These are phyloP conservation scores for Petroica traversi DNA, from an alignment of 2,113 vertebrate species.

Conservation along the genomic window DNA sequence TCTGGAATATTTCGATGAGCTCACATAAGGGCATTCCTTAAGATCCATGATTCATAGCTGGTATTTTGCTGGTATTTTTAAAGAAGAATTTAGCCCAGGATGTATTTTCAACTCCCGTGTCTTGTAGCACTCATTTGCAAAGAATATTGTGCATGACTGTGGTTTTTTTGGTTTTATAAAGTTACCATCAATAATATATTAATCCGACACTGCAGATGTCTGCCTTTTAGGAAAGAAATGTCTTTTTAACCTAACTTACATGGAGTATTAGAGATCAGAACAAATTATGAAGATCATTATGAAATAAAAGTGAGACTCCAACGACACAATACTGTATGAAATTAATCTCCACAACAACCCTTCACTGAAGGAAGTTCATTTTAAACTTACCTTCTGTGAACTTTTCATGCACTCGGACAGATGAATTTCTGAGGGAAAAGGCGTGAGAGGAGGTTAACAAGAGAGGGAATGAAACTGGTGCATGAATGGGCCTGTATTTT, in stretches of 20 bases:
- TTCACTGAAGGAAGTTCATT: neutral
- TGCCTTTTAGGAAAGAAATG: neutral
- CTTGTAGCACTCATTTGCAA: neutral
- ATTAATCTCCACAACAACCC: neutral
- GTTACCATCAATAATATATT: neutral
- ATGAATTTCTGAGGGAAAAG: neutral
- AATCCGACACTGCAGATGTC: neutral
- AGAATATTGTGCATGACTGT: neutral
- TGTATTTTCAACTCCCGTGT: neutral
- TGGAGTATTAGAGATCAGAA: neutral
- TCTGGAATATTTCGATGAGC: neutral
- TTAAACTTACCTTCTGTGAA: neutral
- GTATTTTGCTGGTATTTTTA: neutral
- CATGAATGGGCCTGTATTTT: conserved; percentile 11
- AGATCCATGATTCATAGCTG: neutral
- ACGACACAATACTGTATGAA: neutral
- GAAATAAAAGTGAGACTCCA: neutral
- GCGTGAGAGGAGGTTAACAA: neutral
- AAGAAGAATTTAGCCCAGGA: neutral
- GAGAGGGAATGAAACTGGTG: neutral
- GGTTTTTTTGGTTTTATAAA: neutral
- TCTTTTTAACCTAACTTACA: neutral
- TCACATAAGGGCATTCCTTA: neutral
- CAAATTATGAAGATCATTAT: neutral
- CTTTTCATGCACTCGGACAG: neutral